Base-by-base conservation (phyloP, 2,888 invertebrate genomes). In the Tenthredo mesomela region DNA sequence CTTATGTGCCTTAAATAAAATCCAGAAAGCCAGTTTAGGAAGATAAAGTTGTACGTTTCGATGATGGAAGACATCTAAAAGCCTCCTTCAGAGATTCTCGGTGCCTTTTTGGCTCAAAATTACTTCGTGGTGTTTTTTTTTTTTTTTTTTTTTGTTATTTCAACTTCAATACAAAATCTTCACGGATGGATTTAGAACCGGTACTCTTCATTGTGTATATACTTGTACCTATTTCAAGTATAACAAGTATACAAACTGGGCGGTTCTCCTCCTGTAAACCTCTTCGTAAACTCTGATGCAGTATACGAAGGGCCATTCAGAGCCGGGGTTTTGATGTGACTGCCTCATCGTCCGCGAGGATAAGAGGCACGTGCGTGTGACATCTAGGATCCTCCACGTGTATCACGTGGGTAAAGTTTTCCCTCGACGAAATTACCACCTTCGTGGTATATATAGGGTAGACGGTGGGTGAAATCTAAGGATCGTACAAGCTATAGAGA, bases 281-380 rank as follows among this genome's bases (percentile, higher is more conserved):
- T 33, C 29, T 67, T 67, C 29, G 15, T 33, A 33, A 33, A 67
- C 4, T 33, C 50, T 15, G 54, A 37, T 21, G 21, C 40, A 21
- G 73, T 77, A 33, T 29, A 47, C 47, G 54, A 33, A 77, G 77
- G 54, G 77, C 77, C 77, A 77, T 77, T 77, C 54, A 77, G 77
- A 54, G 12, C 15, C 15, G 12, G 75, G 50, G 54, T 77, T 54
- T 77, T 77, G 77, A 77, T 77, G 77, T 33, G 50, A 21, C 50
- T 77, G 18, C 50, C 77, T 33, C 77, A n/a, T 77, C 54, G 47
- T 77, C 77, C 77, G 33, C n/a, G 50, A 54, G 54, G 50, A 77
- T 77, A 54, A 77, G 77, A 47, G 77, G 77, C 77, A 77, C 77
- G 77, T 77, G 77, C 25, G 50, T 54, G 33, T 77, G 77, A 77